These are phyloP conservation scores for Callinectes sapidus DNA, from an alignment of 2,888 invertebrate genomes.

Conservation along the genomic window DNA sequence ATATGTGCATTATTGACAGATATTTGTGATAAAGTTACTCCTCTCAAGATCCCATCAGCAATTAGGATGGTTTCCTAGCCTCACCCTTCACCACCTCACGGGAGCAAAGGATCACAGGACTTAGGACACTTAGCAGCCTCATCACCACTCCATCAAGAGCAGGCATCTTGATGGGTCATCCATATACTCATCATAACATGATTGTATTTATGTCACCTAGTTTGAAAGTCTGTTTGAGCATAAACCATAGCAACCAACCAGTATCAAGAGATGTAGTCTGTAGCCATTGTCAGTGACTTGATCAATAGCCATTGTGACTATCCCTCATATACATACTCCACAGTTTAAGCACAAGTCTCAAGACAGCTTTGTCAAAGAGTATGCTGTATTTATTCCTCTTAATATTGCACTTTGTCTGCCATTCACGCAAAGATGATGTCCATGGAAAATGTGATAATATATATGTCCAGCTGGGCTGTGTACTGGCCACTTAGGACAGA, in stretches of 20 bases:
- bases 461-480: conserved; percentile 36
- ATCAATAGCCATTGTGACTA: conserved; percentile 5
- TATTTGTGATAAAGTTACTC: conserved; percentile 20
- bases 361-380: conserved; percentile 19
- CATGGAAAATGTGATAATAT: conserved; percentile 24
- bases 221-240: conserved; percentile 15
- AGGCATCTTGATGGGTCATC: conserved; percentile 54
- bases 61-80: background rate
- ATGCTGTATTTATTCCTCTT: conserved; percentile 37
- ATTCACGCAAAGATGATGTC: conserved; percentile 13
- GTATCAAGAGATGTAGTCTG: background rate
- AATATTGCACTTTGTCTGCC: conserved; percentile 37
- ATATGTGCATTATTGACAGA: conserved; percentile 7
- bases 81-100: background rate
- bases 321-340: conserved; percentile 7
- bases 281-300: conserved; percentile 20
- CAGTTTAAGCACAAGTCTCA: conserved; percentile 28
- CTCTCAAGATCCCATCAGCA: background rate
- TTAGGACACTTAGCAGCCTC: background rate
- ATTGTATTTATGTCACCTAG: conserved; percentile 19
- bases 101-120: conserved; percentile 11
- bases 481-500: conserved; percentile 39
- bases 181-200: conserved; percentile 48
- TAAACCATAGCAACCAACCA: conserved; percentile 14
- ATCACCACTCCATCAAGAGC: conserved; percentile 50